phyloP scores from a whole-genome alignment of 2,113 vertebrate genomes.

The Ibidorhyncha struthersii region DNA sequence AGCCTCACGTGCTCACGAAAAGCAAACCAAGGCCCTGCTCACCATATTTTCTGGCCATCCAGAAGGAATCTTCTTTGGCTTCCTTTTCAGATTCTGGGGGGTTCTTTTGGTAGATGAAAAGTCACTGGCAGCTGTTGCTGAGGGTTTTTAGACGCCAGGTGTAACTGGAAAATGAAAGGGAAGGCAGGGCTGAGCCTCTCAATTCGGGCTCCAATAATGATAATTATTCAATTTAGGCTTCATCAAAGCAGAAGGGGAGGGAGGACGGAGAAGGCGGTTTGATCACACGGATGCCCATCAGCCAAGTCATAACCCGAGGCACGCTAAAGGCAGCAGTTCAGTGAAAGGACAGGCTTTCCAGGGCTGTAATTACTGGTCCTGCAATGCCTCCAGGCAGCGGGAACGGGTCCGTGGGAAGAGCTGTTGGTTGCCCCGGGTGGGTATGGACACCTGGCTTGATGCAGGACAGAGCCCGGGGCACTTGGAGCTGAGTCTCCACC shows the following conservation, averaged over 20 bases:
- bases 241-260: not conserved
- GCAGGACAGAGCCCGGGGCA: not conserved
- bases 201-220: not conserved
- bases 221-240: not conserved
- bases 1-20: fast-evolving
- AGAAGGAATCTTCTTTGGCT: not conserved
- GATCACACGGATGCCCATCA: not conserved
- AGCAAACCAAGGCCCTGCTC: not conserved
- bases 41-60: not conserved
- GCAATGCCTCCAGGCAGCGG: not conserved
- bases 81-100: not conserved
- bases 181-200: not conserved
- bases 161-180: not conserved
- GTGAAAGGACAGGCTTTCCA: not conserved
- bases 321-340: not conserved
- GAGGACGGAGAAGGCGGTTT: not conserved
- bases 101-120: not conserved
- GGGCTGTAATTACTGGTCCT: not conserved
- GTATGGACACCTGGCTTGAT: not conserved
- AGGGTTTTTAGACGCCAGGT: not conserved
- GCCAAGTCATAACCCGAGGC: not conserved
- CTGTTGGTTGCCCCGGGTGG: not conserved
- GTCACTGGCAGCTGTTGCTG: not conserved
- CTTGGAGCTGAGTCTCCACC: not conserved
- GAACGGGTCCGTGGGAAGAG: not conserved